A percentile compares a stretch with the other conserved stretches of the same genome.
phyloP scores from a whole-genome alignment of 2,888 invertebrate genomes.

The Tipula unca region DNA sequence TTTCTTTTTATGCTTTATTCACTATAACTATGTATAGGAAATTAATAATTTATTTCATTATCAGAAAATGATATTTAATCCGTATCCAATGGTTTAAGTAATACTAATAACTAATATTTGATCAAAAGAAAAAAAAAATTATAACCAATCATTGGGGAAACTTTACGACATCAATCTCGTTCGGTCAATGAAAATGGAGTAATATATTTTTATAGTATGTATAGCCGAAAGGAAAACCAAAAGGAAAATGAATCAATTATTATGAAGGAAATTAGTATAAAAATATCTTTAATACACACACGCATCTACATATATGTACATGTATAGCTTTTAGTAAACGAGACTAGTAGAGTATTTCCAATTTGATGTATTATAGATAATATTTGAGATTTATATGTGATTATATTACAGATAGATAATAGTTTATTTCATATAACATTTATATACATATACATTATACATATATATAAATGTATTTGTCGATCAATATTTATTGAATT shows the following conservation, averaged over 20 bases:
- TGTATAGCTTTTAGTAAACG: background rate
- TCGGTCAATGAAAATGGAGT: background rate
- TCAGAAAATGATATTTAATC: background rate
- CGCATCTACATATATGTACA: background rate
- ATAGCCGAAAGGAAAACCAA: background rate
- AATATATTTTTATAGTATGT: background rate
- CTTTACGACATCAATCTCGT: background rate
- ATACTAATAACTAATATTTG: slow-evolving; percentile 2
- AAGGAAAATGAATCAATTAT: background rate
- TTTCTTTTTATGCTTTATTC: background rate
- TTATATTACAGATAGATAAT: background rate
- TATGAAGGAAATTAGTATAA: background rate
- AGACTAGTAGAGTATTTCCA: background rate
- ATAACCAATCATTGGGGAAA: background rate
- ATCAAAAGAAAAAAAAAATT: background rate
- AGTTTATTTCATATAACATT: background rate
- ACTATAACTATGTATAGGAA: background rate
- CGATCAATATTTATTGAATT: too few relatives aligned
- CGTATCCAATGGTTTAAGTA: background rate
- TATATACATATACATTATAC: too few relatives aligned
- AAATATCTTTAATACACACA: background rate
- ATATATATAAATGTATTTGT: too few relatives aligned
- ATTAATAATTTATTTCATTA: background rate
- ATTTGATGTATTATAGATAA: background rate
- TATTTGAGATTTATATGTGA: background rate